Evolutionary conservation across 2,797 vertebrate genomes (phyloP).

Genomic region (Liasis olivaceus): DNA sequence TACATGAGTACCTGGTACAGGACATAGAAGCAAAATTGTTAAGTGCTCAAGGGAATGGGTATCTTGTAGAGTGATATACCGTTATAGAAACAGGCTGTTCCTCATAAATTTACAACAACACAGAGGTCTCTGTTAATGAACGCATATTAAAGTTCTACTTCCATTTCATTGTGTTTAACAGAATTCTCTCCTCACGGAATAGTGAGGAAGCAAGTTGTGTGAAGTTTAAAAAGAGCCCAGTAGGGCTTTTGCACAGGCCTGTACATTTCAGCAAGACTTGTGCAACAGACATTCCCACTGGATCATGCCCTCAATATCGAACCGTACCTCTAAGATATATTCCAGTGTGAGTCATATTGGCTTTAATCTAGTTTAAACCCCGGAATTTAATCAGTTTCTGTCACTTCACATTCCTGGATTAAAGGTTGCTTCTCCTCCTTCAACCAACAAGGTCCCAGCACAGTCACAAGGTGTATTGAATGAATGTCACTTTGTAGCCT

Average conservation of each 20-base stretch:
- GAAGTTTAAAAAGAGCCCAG: neutral
- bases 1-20: neutral
- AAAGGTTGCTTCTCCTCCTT: neutral
- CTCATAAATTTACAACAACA: neutral
- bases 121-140: neutral
- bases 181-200: neutral
- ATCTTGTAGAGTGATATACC: slow-evolving; percentile 6
- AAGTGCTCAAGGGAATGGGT: neutral
- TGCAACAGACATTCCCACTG: neutral
- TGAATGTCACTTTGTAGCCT: neutral
- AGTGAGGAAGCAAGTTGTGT: neutral
- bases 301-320: neutral
- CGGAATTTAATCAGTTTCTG: neutral
- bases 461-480: neutral
- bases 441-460: neutral
- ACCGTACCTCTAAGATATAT: neutral
- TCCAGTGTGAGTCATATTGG: neutral
- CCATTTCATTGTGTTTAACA: neutral
- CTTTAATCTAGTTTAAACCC: neutral
- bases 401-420: neutral
- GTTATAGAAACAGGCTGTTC: neutral
- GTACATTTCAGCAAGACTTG: neutral
- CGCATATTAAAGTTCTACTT: neutral
- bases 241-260: neutral
- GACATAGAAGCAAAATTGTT: neutral